Evolutionary conservation across 2,113 vertebrate genomes (phyloP).

Genomic region (Catagonus wagneri): DNA sequence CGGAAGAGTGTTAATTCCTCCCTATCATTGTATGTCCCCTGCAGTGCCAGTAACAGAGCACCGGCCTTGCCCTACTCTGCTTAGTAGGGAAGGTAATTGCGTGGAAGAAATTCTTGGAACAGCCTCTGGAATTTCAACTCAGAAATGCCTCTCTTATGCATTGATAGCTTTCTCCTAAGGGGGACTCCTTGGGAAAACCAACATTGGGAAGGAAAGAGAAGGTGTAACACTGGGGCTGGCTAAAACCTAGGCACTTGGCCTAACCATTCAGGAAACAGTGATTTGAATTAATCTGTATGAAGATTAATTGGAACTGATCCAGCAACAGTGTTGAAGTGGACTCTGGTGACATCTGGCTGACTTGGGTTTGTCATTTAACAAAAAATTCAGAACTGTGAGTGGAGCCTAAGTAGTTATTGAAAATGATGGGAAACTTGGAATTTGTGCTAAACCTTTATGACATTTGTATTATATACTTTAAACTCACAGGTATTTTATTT

Average conservation of each 20-base stretch:
- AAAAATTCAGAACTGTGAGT: background rate
- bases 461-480: background rate
- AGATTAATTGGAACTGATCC: background rate
- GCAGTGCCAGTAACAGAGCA: accelerated
- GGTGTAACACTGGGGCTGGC: background rate
- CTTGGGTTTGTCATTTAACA: background rate
- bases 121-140: background rate
- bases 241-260: background rate
- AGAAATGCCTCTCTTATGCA: background rate
- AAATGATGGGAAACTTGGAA: background rate
- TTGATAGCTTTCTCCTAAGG: background rate
- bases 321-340: background rate
- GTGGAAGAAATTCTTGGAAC: background rate
- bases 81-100: background rate
- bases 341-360: background rate
- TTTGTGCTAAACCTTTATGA: background rate
- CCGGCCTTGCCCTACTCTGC: background rate
- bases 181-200: background rate
- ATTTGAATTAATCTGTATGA: background rate
- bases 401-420: background rate
- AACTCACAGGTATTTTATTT: background rate
- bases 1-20: background rate
- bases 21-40: background rate
- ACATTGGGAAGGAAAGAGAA: background rate
- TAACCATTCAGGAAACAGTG: background rate